Conservation (phyloP, 2,113 vertebrate species). For the Pterocles orientalis region DNA sequence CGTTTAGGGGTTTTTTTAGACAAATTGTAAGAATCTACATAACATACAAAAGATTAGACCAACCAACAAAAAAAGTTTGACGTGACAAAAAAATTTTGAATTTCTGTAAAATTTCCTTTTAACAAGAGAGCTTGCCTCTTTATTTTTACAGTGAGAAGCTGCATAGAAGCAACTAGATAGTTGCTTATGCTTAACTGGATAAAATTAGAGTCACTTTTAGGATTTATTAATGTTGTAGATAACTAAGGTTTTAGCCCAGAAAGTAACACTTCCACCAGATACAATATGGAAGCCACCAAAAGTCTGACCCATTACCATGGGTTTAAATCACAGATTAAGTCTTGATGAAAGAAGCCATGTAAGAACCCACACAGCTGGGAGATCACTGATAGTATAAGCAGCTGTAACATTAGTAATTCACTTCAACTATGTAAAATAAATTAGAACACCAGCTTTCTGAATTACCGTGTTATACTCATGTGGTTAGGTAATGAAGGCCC, state of each 20-base stretch:
- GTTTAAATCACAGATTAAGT: constrained; percentile 7
- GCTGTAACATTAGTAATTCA: background rate
- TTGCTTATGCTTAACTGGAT: background rate
- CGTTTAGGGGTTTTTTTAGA: background rate
- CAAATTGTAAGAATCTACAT: background rate
- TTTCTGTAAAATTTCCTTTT: background rate
- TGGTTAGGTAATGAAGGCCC: background rate
- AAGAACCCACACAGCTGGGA: background rate
- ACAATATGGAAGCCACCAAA: background rate
- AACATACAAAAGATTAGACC: background rate
- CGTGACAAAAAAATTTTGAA: background rate
- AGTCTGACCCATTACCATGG: background rate
- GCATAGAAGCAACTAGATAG: background rate
- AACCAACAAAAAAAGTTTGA: background rate
- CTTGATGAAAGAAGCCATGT: background rate
- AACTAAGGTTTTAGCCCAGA: constrained; percentile 11
- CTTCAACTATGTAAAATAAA: background rate
- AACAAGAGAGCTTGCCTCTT: background rate
- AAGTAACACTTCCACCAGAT: background rate
- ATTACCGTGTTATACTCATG: fast-evolving
- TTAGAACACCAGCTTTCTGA: background rate
- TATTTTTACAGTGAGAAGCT: background rate
- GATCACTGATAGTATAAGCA: background rate
- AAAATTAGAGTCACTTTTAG: background rate
- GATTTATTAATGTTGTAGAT: background rate